Percentiles rank a stretch among this genome's conserved stretches.
phyloP scores from a whole-genome alignment of 2,113 vertebrate species.

The Nothoprocta perdicaria region DNA sequence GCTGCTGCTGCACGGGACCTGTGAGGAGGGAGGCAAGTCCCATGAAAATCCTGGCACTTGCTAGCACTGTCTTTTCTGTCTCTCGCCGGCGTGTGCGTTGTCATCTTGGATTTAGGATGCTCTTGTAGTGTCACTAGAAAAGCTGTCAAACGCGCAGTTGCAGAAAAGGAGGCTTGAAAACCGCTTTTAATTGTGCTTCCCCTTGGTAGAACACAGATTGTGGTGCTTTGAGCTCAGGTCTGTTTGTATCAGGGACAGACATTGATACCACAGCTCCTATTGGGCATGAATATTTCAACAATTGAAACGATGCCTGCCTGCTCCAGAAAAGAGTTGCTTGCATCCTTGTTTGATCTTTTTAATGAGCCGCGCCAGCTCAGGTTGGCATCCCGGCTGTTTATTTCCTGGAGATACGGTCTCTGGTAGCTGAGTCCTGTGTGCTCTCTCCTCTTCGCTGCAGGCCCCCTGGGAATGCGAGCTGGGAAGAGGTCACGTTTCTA shows the following conservation, averaged over 20 bases:
- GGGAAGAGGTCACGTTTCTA: background rate
- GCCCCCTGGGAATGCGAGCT: background rate
- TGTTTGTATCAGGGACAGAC: slow-evolving; percentile 49
- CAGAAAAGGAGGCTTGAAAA: slow-evolving; percentile 17
- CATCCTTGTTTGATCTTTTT: slow-evolving; percentile 34
- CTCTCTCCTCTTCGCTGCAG: background rate
- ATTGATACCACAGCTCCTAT: slow-evolving; percentile 40
- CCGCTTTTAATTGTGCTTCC: slow-evolving; percentile 21
- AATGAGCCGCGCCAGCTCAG: slow-evolving; percentile 19
- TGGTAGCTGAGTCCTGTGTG: background rate
- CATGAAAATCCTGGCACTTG: background rate
- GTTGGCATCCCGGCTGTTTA: slow-evolving; percentile 7
- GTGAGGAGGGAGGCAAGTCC: background rate
- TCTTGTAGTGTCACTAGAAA: slow-evolving; percentile 10
- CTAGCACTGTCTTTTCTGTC: background rate
- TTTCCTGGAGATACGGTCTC: background rate
- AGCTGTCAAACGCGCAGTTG: background rate
- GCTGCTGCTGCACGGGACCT: background rate
- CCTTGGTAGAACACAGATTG: slow-evolving; percentile 35
- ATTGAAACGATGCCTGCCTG: slow-evolving; percentile 40
- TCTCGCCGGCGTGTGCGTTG: background rate
- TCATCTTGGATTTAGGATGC: slow-evolving; percentile 18
- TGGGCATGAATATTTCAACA: slow-evolving; percentile 62
- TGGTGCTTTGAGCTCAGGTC: slow-evolving; percentile 51
- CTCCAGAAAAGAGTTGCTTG: slow-evolving; percentile 47